Base-by-base conservation (phyloP, 1,140 invertebrate genomes). In the Nixonia krombeini region DNA sequence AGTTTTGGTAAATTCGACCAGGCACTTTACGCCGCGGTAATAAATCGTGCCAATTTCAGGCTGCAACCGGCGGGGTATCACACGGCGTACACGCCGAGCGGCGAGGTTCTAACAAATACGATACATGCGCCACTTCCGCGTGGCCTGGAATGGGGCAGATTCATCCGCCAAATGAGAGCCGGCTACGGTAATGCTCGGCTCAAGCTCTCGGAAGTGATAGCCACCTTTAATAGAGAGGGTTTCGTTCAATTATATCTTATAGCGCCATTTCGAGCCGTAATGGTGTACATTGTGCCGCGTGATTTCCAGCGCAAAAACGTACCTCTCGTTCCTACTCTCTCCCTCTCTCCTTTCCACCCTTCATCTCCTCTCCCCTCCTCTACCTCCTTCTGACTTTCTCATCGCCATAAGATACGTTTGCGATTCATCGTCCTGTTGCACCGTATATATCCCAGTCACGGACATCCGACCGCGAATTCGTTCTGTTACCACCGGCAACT, bases 201-300 rank as follows among this genome's bases (percentile, higher is more conserved):
- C 41, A 25, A 15, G 41, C 26, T 40, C 17, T 12, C 21, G 26
- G 49, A 63, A 72, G 74, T 70, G 74, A 79, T 73, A 71, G 63
- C 57, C 56, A 59, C 28, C 40, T 70, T 41, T 76, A 78, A 75
- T 77, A 74, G 64, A 69, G 69, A 79, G 67, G 66, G 70, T 76
- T 78, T 28, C 51, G 74, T 78, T 81, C 76, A 79, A 81, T 79
- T 81, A 79, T 68, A 61, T 57, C 72, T 78, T 75, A 71, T 73
- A 52, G 62, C 62, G 28, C 31, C 42, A 51, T 76, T 72, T 35
- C 49, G 28, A 10, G 17, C 33, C 46, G 59, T 75, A 75, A 75
- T 70, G 45, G 58, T n/a, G n/a, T n/a, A n/a, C n/a, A n/a, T n/a
- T n/a, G n/a, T n/a, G n/a, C n/a, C 61, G 35, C 38, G 42, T 42